These are phyloP conservation scores for Saxicola maurus DNA, from an alignment of 2,797 vertebrate genomes.

Conservation along the genomic window DNA sequence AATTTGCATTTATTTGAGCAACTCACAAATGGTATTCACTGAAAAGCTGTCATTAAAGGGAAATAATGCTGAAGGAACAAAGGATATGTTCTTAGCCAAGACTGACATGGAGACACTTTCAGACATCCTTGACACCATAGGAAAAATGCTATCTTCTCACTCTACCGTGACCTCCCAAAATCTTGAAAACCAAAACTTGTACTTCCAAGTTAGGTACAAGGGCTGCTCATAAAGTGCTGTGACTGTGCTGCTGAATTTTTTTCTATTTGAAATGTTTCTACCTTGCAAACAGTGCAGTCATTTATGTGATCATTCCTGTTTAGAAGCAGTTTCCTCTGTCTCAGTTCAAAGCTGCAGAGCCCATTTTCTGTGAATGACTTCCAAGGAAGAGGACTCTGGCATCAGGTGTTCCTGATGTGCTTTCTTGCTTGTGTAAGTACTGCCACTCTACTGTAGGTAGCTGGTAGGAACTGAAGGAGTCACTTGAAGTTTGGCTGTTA, in stretches of 20 bases:
- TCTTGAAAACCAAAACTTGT: neutral
- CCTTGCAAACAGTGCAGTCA: neutral
- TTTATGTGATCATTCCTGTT: neutral
- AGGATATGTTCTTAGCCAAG: conserved; percentile 19
- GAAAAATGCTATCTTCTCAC: neutral
- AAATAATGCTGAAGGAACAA: conserved; percentile 54
- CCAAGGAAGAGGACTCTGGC: neutral
- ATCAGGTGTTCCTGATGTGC: neutral
- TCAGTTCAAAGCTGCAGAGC: neutral
- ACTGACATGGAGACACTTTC: conserved; percentile 12
- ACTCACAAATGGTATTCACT: neutral
- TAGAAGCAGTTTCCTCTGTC: neutral
- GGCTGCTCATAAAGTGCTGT: neutral
- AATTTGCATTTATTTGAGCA: conserved; percentile 55
- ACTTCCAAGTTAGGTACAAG: neutral
- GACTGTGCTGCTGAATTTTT: neutral
- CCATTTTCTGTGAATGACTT: neutral
- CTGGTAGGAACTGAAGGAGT: neutral
- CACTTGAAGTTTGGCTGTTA: neutral
- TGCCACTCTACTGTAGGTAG: neutral
- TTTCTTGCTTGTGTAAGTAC: neutral
- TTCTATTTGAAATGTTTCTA: neutral
- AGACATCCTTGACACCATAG: neutral
- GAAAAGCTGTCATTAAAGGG: conserved; percentile 53
- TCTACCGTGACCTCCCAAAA: neutral